These are phyloP conservation scores for Beroe ovata DNA, from an alignment of 37 sponge, comb jelly and placozoan species.

Conservation along the genomic window DNA sequence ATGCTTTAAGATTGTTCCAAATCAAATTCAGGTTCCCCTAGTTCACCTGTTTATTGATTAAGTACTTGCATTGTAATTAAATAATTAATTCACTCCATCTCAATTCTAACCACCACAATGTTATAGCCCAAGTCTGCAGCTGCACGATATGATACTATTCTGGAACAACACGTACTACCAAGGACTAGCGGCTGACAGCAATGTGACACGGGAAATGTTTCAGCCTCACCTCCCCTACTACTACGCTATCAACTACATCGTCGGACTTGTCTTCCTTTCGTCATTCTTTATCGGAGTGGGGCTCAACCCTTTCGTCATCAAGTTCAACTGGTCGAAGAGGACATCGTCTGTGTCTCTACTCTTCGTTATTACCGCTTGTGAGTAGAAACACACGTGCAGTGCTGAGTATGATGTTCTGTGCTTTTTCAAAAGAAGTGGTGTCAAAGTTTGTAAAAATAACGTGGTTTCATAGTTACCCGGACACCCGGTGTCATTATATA, in stretches of 20 bases:
- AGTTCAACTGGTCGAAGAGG: constrained; percentile 59
- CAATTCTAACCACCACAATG: too few species aligned
- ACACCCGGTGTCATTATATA: too few species aligned
- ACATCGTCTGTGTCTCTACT: constrained; percentile 39
- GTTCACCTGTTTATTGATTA: too few species aligned
- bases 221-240: constrained; percentile 13
- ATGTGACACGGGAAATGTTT: constrained; percentile 34
- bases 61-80: too few species aligned
- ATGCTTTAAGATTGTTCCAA: too few species aligned
- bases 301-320: constrained; percentile 50
- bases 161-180: constrained; percentile 63
- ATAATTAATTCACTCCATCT: too few species aligned
- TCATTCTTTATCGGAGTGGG: constrained; percentile 34
- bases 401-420: too few species aligned
- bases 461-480: not conserved
- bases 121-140: too few species aligned
- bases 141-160: constrained; percentile 50
- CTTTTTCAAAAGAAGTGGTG: too few species aligned
- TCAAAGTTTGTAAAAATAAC: too few species aligned
- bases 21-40: too few species aligned
- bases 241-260: constrained; percentile 56
- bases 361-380: constrained; percentile 60
- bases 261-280: constrained; percentile 52
- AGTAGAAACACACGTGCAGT: too few species aligned
- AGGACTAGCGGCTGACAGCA: not conserved